Percentiles rank a stretch among this genome's conserved stretches.
Conservation (phyloP, 92 coral and sea anemone species). For the Galaxea fascicularis region DNA sequence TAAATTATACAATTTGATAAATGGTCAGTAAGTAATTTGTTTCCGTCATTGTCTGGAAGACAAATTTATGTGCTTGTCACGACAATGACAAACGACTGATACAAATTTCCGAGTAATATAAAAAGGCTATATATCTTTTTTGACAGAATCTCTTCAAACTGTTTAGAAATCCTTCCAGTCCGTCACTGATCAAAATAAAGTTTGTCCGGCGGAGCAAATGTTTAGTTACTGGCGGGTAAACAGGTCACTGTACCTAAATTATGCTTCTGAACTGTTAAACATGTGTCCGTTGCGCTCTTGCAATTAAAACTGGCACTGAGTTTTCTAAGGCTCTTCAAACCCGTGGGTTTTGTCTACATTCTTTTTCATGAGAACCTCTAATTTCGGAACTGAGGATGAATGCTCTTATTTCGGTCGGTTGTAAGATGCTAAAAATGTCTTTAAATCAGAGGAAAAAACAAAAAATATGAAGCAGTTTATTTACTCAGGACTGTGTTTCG, state of each 20-base stretch:
- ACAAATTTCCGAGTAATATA: not conserved
- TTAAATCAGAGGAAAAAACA: too few relatives aligned
- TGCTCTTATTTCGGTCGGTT: too few relatives aligned
- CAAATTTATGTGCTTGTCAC: not conserved
- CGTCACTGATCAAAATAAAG: too few relatives aligned
- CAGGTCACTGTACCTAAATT: not conserved
- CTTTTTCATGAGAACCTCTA: too few relatives aligned
- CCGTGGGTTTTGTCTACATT: slow-evolving; percentile 1
- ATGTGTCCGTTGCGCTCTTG: too few relatives aligned
- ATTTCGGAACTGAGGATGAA: too few relatives aligned
- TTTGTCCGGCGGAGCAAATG: too few relatives aligned
- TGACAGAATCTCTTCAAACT: not conserved
- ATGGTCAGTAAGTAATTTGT: not conserved
- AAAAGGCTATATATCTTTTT: not conserved
- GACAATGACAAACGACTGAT: not conserved
- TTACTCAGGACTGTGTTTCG: too few relatives aligned
- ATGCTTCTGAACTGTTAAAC: not conserved
- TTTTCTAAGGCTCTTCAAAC: not conserved
- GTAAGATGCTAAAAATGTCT: too few relatives aligned
- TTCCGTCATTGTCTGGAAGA: not conserved
- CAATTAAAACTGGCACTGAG: not conserved
- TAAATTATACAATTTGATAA: not conserved
- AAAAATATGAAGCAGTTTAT: too few relatives aligned
- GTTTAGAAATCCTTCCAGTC: not conserved
- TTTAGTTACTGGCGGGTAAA: too few relatives aligned